Evolutionary conservation across 2,888 invertebrate genomes (phyloP).

Genomic region (Orgyia antiqua): DNA sequence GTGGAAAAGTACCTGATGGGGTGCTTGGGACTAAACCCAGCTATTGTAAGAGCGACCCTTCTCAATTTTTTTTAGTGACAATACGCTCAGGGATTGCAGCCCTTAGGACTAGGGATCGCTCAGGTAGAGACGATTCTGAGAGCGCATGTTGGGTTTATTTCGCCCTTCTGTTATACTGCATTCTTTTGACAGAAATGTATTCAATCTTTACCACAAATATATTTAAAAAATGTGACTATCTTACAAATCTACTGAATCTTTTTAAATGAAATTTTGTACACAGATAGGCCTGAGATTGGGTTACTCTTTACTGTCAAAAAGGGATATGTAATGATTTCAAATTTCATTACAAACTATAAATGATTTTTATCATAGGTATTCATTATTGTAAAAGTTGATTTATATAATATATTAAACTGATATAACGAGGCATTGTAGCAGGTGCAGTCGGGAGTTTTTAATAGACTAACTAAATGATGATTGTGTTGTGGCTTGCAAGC

Average conservation of each 20-base stretch:
- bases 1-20: conserved; percentile 37
- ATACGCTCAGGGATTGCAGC: conserved; percentile 55
- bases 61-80: conserved; percentile 66
- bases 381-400: conserved; percentile 11
- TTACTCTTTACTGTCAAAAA: too few relatives aligned
- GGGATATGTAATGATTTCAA: too few relatives aligned
- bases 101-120: conserved; percentile 35
- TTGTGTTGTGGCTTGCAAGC: too few relatives aligned
- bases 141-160: conserved; percentile 45
- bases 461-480: conserved; percentile 32
- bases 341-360: too few relatives aligned
- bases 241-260: too few relatives aligned
- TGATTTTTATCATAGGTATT: too few relatives aligned
- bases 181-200: conserved; percentile 35
- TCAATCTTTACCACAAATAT: too few relatives aligned
- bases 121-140: conserved; percentile 60
- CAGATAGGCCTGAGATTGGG: too few relatives aligned
- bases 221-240: too few relatives aligned
- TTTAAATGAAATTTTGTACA: too few relatives aligned
- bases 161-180: conserved; percentile 34
- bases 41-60: conserved; percentile 69
- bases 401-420: conserved; percentile 36
- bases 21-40: conserved; percentile 35
- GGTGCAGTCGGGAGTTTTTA: conserved; percentile 32
- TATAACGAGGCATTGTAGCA: conserved; percentile 45